Evolutionary conservation across 2,113 vertebrate species (phyloP), one percentile per base, ranked within the genome.

Genomic region (Montifringilla adamsi): DNA sequence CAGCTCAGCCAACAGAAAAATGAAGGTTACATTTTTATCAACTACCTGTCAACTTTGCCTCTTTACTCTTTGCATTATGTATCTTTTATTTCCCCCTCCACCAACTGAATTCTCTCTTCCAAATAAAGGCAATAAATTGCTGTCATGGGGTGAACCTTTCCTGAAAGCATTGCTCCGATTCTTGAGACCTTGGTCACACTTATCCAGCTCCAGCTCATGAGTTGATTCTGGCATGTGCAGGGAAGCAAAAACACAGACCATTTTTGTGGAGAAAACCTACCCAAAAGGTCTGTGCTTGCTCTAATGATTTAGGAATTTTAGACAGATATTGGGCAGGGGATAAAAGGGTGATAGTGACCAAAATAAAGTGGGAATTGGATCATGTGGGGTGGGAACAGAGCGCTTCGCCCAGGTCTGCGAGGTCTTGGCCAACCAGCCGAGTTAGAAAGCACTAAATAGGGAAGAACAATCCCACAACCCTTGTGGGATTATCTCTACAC

Each of bases 21-120:
- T 50, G 31, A 77, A 89, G 43, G 80, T 91, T 69, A 68, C 39
- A 64, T 44, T 93, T 90, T 81, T 82, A 79, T 52, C 75, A 82
- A 37, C 66, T 67, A 8, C 58, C 80, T 67, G 60, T 93, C 73
- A 84, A n/a, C 20, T 90, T 90, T 69, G 81, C 62, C 67, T 60
- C 53, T 35, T 86, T 46, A 58, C 26, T 81, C 23, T 74, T 78
- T 58, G 37, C 13, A 30, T 69, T 41, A 47, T 14, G 5, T 62
- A 41, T 7, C n/a, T 50, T 20, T 58, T 67, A 28, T 78, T 27
- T 18, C 15, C 3, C 1, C 19, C 41, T 56, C 30, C 26, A 35
- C 52, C 39, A 37, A 59, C 13, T 10, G 41, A 76, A 37, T 24
- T 27, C 46, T 66, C 59, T 49, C n/a, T 86, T 85, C 56, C 62